Base-by-base conservation (phyloP, 2,888 invertebrate genomes). In the Scaptomyza cyrtandrae region DNA sequence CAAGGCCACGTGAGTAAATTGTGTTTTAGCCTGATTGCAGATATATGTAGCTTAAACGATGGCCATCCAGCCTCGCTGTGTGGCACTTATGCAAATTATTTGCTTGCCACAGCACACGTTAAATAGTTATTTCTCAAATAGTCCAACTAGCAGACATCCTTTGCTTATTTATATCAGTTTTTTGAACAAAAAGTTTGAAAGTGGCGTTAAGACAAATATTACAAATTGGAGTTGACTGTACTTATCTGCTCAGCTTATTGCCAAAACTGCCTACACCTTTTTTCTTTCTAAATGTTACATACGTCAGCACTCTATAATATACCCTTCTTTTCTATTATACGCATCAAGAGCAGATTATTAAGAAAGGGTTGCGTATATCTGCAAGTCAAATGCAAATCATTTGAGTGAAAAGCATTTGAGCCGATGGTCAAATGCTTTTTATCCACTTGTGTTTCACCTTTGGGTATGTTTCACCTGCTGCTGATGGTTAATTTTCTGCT, bases 1-100 rank as follows among this genome's bases (percentile, higher is more conserved):
- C 44, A 1, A 43, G 50, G 35, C 45, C 49, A 69, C 64, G 80
- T 80, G 69, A 80, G 78, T 78, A 61, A 13, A 14, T 39, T 16
- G 41, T 14, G 31, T 13, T 19, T 68, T 56, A 52, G 53, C 27
- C 63, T 50, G 63, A 69, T 57, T 29, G 29, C 29, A 29, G 29
- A 29, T 24, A 24, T 24, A 1, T 6, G 27, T 6, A 6, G 29
- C 29, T 29, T 29, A 29, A 29, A 29, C 7, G 27, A 29, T 50
- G 48, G 13, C 5, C 1, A 13, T 13, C 33, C 35, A 10, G 19
- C n/a, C 27, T n/a, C 11, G 14, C 24, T n/a, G 11, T 37, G 44
- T 37, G 44, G 70, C 86, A 85, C 83, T 84, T 85, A 64, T 61
- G 48, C 41, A 85, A 82, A 85, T 84, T 84, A 78, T 69, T 58